Evolutionary conservation across 2,797 vertebrate species (phyloP).

Genomic region (Macrochelys suwanniensis): DNA sequence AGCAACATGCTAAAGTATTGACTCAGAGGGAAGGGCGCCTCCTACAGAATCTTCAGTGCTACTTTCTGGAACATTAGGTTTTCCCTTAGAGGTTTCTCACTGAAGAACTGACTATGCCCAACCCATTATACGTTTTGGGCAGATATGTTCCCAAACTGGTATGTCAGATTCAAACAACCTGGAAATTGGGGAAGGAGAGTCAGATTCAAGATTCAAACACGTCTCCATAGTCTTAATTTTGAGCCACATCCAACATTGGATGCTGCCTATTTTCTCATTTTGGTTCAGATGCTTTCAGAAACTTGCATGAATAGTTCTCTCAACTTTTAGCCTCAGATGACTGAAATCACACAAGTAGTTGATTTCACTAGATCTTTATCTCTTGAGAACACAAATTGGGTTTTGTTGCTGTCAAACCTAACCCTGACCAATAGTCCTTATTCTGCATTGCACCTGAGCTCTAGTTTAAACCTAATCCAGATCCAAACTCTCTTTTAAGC

Average conservation of each 20-base stretch:
- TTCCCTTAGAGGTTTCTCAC: background rate
- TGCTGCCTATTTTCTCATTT: background rate
- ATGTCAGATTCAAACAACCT: background rate
- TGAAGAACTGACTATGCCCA: background rate
- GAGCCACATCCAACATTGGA: accelerated
- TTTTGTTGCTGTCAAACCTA: background rate
- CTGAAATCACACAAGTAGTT: background rate
- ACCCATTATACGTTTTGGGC: background rate
- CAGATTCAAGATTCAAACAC: accelerated
- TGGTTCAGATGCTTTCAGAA: accelerated
- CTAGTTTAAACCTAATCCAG: background rate
- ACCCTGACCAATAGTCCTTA: background rate
- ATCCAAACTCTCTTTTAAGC: background rate
- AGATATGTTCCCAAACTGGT: accelerated
- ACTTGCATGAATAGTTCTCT: background rate
- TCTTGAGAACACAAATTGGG: background rate
- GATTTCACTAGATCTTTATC: background rate
- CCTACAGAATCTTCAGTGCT: background rate
- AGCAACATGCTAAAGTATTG: background rate
- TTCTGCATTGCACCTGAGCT: background rate
- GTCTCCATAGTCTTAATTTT: accelerated
- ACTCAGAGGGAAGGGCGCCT: background rate
- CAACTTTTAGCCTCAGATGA: accelerated
- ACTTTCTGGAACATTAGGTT: background rate
- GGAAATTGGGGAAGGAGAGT: accelerated